Percentiles rank a stretch among this genome's conserved stretches.
Conservation (phyloP, 2,797 vertebrate species). For the Parambassis ranga region DNA sequence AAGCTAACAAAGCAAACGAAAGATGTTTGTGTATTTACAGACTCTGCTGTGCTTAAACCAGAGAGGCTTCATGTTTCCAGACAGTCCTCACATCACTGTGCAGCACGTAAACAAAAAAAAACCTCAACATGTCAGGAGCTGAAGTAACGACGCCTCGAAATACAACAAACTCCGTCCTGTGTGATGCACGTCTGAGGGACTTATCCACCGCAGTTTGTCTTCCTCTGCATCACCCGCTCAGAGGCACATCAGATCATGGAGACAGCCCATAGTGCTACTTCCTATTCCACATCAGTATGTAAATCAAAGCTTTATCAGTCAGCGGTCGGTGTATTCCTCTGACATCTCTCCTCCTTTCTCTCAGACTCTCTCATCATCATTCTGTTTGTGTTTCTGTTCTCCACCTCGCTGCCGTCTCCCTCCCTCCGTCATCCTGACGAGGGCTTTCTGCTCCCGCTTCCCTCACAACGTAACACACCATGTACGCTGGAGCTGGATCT, state of each 20-base stretch:
- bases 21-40: too few species aligned
- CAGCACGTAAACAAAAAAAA: too few species aligned
- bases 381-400: conserved; percentile 20
- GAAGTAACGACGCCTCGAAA: too few species aligned
- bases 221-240: neutral
- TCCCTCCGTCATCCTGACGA: conserved; percentile 1
- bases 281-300: conserved; percentile 1
- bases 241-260: neutral
- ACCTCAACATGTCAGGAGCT: too few species aligned
- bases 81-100: too few species aligned
- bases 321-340: conserved; percentile 5
- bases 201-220: too few species aligned
- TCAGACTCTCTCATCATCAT: conserved; percentile 32
- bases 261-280: neutral
- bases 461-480: neutral
- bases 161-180: too few species aligned
- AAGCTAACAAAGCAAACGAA: too few species aligned
- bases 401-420: conserved; percentile 2
- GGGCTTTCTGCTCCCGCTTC: neutral
- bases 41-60: too few species aligned
- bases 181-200: too few species aligned
- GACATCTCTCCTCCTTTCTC: conserved; percentile 11
- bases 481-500: too few species aligned
- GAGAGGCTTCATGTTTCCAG: too few species aligned
- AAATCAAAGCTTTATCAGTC: conserved; percentile 23